These are phyloP conservation scores for Leptopilina drosophilae DNA, from an alignment of 2,888 invertebrate species.

Conservation along the genomic window DNA sequence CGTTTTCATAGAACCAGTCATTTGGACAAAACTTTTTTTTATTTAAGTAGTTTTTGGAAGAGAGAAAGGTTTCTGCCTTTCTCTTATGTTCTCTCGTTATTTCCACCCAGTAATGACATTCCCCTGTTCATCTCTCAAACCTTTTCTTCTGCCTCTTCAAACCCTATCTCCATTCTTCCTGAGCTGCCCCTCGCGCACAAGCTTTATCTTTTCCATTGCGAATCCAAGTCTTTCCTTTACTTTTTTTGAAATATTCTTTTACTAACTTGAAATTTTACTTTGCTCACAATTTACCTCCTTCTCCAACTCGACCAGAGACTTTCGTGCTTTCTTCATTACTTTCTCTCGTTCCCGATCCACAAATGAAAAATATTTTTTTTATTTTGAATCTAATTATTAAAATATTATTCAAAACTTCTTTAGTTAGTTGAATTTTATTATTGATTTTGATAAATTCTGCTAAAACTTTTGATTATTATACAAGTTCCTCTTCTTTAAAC, in stretches of 20 bases:
- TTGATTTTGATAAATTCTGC: too few relatives aligned
- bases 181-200: neutral
- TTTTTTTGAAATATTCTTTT: neutral
- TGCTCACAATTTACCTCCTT: neutral
- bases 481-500: too few relatives aligned
- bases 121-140: constrained; percentile 17
- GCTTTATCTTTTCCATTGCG: neutral
- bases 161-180: constrained; percentile 17
- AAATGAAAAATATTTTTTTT: too few relatives aligned
- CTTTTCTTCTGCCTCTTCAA: constrained; percentile 6
- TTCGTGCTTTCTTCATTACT: neutral
- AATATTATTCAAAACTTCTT: too few relatives aligned
- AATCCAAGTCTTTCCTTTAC: neutral
- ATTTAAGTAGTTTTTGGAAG: constrained; percentile 12
- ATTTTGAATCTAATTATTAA: too few relatives aligned
- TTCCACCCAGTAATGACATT: constrained; percentile 15
- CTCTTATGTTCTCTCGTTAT: constrained; percentile 14
- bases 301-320: neutral
- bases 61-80: constrained; percentile 12
- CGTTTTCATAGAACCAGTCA: neutral
- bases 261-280: constrained; percentile 8
- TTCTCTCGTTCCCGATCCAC: neutral
- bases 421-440: too few relatives aligned
- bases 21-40: neutral
- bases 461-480: too few relatives aligned